These are phyloP conservation scores for Rhinoraja longicauda DNA, from an alignment of 2,797 vertebrate genomes.

Conservation along the genomic window DNA sequence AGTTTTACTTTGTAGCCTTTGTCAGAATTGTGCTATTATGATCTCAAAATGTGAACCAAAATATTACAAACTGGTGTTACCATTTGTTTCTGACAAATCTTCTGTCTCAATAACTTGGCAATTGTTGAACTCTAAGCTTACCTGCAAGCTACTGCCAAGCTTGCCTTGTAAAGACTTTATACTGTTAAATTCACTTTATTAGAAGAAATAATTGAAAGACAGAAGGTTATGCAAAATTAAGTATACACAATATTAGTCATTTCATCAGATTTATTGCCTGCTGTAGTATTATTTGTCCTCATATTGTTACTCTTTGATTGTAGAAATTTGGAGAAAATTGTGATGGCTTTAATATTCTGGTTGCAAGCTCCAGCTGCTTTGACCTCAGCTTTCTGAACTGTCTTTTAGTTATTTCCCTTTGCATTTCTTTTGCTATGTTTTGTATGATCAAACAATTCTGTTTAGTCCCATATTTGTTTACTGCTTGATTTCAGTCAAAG, in stretches of 20 bases:
- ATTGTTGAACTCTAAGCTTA: constrained; percentile 51
- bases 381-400: constrained; percentile 64
- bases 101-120: constrained; percentile 53
- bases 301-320: constrained; percentile 69
- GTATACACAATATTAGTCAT: constrained; percentile 66
- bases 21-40: constrained; percentile 53
- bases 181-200: constrained; percentile 59
- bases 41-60: constrained; percentile 53
- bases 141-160: constrained; percentile 64
- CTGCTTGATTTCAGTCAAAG: constrained; percentile 70
- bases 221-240: constrained; percentile 69
- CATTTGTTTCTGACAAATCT: constrained; percentile 48
- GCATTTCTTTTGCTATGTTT: constrained; percentile 65
- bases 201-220: constrained; percentile 79
- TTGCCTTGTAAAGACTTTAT: constrained; percentile 67
- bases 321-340: constrained; percentile 67
- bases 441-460: constrained; percentile 76
- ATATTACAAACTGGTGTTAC: constrained; percentile 51
- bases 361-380: constrained; percentile 65
- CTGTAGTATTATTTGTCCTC: constrained; percentile 86
- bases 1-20: constrained; percentile 43
- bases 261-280: constrained; percentile 69
- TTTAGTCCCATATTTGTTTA: constrained; percentile 56
- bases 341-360: constrained; percentile 64
- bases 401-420: constrained; percentile 79